Percentiles rank a stretch among this genome's conserved stretches.
Evolutionary conservation across 2,113 vertebrate species (phyloP).

Genomic region (Cinclus cinclus): DNA sequence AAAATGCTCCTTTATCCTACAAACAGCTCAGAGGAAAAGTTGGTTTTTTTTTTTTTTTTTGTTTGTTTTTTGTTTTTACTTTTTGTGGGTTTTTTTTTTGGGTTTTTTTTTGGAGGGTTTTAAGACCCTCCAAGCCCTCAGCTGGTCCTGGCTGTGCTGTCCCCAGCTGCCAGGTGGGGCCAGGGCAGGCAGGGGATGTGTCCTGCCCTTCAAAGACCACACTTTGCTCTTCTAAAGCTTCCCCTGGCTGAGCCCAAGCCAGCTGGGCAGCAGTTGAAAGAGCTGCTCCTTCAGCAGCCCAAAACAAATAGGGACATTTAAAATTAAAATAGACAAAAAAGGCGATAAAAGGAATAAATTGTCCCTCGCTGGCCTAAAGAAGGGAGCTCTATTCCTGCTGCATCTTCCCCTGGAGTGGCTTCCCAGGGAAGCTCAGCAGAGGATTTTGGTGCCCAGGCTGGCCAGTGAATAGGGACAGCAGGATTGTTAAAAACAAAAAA

Average conservation of each 20-base stretch:
- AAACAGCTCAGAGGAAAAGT: neutral
- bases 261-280: constrained; percentile 70
- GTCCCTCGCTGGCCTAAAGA: neutral
- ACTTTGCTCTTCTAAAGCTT: constrained; percentile 23
- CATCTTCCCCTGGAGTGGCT: neutral
- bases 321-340: constrained; percentile 51
- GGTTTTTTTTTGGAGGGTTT: neutral
- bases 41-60: neutral
- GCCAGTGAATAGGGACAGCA: neutral
- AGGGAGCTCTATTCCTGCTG: neutral
- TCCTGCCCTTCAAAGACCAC: constrained; percentile 47
- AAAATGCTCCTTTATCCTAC: neutral
- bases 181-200: neutral
- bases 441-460: neutral
- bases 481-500: rapidly evolving
- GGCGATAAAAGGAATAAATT: constrained; percentile 65
- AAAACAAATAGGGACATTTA: constrained; percentile 68
- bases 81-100: neutral
- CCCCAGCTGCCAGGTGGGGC: neutral
- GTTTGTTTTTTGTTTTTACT: too few relatives aligned
- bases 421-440: neutral
- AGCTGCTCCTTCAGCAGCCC: constrained; percentile 31
- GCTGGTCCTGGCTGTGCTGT: neutral
- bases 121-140: neutral
- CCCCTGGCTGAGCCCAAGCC: constrained; percentile 40